Percentiles rank a stretch among this genome's conserved stretches.
These are phyloP conservation scores for Philonicus albiceps DNA, from an alignment of 2,888 invertebrate species.

Conservation along the genomic window DNA sequence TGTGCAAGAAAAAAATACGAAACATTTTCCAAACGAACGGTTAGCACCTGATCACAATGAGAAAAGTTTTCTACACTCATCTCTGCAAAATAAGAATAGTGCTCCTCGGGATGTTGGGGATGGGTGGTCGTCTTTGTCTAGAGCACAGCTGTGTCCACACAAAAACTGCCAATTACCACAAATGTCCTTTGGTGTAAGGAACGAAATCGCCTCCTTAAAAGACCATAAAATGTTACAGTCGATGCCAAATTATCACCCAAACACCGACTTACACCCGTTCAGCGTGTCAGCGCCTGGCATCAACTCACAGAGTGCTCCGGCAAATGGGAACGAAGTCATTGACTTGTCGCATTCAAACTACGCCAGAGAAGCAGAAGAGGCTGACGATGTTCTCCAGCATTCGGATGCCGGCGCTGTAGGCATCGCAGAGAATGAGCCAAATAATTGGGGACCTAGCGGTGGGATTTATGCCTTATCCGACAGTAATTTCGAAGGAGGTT, in stretches of 20 bases:
- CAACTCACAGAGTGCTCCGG: not conserved
- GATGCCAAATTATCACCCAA: not conserved
- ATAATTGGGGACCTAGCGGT: not conserved
- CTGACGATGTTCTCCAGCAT: not conserved
- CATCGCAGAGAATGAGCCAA: not conserved
- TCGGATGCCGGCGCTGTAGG: not conserved
- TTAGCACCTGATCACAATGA: not conserved
- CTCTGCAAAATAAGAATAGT: not conserved
- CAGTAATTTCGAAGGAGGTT: not conserved
- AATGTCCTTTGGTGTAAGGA: not conserved
- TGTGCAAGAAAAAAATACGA: not conserved
- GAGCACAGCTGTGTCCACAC: not conserved
- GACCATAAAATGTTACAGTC: not conserved
- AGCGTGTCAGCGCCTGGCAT: not conserved
- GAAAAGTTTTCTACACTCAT: not conserved
- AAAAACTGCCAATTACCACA: not conserved
- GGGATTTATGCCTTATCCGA: not conserved
- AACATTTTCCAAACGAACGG: not conserved
- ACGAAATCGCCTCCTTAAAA: not conserved
- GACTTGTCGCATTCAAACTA: not conserved
- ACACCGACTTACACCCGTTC: not conserved
- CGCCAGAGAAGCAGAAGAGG: not conserved
- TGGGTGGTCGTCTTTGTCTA: not conserved
- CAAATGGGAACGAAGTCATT: not conserved
- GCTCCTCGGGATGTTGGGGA: not conserved